Percentiles rank a stretch among this genome's conserved stretches.
Evolutionary conservation across 2,113 vertebrate genomes (phyloP).

Genomic region (Pseudorectes ferrugineus): DNA sequence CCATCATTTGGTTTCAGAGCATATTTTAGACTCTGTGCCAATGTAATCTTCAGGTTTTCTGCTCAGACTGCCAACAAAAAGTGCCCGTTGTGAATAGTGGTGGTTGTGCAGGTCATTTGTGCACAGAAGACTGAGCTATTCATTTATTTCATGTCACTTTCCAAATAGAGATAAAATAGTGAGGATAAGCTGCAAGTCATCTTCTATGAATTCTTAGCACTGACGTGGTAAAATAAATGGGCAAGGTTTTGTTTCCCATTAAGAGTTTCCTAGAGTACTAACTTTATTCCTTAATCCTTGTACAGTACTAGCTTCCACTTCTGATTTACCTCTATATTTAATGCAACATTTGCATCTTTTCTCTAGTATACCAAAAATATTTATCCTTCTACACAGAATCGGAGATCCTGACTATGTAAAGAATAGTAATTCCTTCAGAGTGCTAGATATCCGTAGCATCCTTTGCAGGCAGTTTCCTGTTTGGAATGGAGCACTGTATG

Average conservation of each 20-base stretch:
- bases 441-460: neutral
- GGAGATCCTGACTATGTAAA: neutral
- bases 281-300: neutral
- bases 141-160: neutral
- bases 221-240: neutral
- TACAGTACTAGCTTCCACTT: neutral
- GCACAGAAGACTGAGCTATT: slow-evolving; percentile 33
- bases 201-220: neutral
- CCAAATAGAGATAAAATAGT: slow-evolving; percentile 12
- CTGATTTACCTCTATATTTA: neutral
- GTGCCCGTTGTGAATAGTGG: slow-evolving; percentile 52
- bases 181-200: neutral
- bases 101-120: slow-evolving; percentile 42
- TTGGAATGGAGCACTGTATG: neutral
- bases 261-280: neutral
- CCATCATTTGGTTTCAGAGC: slow-evolving; percentile 13
- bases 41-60: slow-evolving; percentile 60
- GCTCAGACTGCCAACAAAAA: slow-evolving; percentile 50
- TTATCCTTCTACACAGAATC: neutral
- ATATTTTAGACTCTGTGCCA: slow-evolving; percentile 34
- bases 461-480: neutral
- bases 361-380: neutral
- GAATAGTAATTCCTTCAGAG: neutral
- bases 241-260: neutral
- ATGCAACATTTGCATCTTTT: neutral